A percentile compares a stretch with the other conserved stretches of the same genome.
Conservation (phyloP, 2,113 vertebrate genomes). For the Acinonyx jubatus region DNA sequence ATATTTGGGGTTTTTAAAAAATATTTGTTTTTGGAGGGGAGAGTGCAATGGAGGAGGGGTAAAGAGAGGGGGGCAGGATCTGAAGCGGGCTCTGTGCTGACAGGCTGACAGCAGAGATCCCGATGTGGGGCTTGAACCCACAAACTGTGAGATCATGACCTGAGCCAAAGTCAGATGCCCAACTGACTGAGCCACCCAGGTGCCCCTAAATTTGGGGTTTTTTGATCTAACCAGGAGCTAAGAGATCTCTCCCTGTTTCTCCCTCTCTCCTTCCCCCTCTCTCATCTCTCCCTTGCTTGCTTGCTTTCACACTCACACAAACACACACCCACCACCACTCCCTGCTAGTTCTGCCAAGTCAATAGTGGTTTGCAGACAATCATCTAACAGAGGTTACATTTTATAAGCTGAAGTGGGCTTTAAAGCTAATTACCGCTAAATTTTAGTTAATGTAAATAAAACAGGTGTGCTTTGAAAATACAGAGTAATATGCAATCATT, state of each 20-base stretch:
- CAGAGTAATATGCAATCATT: background rate
- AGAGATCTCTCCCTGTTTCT: background rate
- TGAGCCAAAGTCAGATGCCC: too few relatives aligned
- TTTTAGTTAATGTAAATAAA: slow-evolving; percentile 47
- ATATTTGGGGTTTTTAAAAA: background rate
- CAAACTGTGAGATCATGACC: too few relatives aligned
- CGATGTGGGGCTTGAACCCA: too few relatives aligned
- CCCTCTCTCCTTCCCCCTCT: background rate
- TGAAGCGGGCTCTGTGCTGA: too few relatives aligned
- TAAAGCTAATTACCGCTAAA: slow-evolving; percentile 24
- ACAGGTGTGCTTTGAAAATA: slow-evolving; percentile 22
- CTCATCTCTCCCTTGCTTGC: background rate
- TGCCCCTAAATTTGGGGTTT: background rate
- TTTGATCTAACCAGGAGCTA: background rate
- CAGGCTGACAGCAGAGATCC: too few relatives aligned
- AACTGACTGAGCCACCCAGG: too few relatives aligned
- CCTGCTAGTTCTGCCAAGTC: background rate
- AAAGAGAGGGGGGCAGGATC: too few relatives aligned
- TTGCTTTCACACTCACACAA: background rate
- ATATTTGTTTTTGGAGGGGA: too few relatives aligned
- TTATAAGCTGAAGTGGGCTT: slow-evolving; percentile 32
- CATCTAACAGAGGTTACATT: background rate
- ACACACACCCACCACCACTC: background rate
- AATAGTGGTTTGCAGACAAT: background rate
- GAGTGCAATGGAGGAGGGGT: too few relatives aligned